Evolutionary conservation across 2,888 invertebrate genomes (phyloP).

Genomic region (Xylocampa areola): DNA sequence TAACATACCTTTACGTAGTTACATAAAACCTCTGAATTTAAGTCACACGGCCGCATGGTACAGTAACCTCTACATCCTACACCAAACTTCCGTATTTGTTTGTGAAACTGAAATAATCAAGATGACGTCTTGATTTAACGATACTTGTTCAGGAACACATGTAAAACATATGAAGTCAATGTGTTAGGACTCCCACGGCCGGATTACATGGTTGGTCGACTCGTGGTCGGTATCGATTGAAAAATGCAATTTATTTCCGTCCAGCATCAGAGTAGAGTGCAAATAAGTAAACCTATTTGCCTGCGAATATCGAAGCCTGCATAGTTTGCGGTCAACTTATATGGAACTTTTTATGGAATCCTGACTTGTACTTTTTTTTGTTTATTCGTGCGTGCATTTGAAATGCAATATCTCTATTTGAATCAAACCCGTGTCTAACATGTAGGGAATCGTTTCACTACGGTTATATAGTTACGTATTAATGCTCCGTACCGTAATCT

Average conservation of each 20-base stretch:
- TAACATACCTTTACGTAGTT: too few species aligned
- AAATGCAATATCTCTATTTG: constrained; percentile 6
- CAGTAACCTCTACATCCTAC: too few species aligned
- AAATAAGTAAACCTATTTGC: constrained; percentile 53
- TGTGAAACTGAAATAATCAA: too few species aligned
- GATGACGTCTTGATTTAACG: constrained; percentile 5
- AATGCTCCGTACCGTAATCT: too few species aligned
- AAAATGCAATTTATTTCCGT: constrained; percentile 45
- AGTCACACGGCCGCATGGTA: too few species aligned
- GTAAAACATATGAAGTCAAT: constrained; percentile 26
- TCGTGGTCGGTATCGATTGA: constrained; percentile 34
- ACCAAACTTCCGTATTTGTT: constrained; percentile 1
- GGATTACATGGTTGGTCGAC: constrained; percentile 13
- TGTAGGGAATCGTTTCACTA: too few species aligned
- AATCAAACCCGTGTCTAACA: too few species aligned
- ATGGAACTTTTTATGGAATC: constrained; percentile 21
- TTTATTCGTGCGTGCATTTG: constrained; percentile 5
- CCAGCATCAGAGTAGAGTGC: constrained; percentile 27
- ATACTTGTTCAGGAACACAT: constrained; percentile 29
- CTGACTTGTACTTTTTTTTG: constrained; percentile 12
- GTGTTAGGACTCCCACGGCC: constrained; percentile 26
- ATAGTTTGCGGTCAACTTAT: constrained; percentile 34
- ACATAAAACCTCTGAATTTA: too few species aligned
- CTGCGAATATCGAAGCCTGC: constrained; percentile 34
- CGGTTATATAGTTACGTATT: too few species aligned